Evolutionary conservation across 2,113 vertebrate genomes (phyloP), one percentile per base, ranked within the genome.

Genomic region (Turnix velox): DNA sequence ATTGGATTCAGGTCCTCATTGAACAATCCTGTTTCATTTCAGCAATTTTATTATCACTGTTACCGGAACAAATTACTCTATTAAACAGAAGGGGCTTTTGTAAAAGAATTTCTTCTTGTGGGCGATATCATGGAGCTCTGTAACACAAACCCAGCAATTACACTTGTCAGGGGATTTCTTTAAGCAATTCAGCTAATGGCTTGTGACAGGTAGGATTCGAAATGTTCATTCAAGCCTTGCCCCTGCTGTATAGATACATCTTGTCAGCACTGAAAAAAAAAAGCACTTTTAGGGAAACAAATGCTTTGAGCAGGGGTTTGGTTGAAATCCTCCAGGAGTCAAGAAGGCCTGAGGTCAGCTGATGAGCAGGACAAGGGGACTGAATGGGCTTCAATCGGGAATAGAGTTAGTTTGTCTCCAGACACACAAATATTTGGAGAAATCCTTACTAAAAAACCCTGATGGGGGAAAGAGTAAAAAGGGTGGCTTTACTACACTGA

Each of bases 11-110:
- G 91, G 89, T 97, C 92, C 95, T 98, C 96, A 95, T 90, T 96
- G 97, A 97, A 96, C 97, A 97, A 97, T 97, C 97, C 95, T 95
- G 97, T 98, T 98, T 98, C 97, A 97, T 97, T 97, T 96, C 96
- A 97, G 97, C 97, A 98, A 98, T 98, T 98, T 98, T 98, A 98
- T 98, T 98, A 98, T 97, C 97, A 96, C 96, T 97, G 96, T 97
- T 97, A 97, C 97, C 96, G 98, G 97, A 98, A 98, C 98, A 98
- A 98, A 98, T 98, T 97, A 97, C 97, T 98, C 97, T 98, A 98
- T 98, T 98, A 98, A 97, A 97, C 97, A 97, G 97, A 98, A 96
- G 88, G 92, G 93, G 95, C 94, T 97, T 97, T 96, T 96, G 95
- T 96, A 93, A 94, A 95, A 96, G 92, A 98, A 96, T 96, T 96